A percentile compares a stretch with the other conserved stretches of the same genome.
phyloP scores from a whole-genome alignment of 2,113 vertebrate species.

The Pontoporia blainvillei region DNA sequence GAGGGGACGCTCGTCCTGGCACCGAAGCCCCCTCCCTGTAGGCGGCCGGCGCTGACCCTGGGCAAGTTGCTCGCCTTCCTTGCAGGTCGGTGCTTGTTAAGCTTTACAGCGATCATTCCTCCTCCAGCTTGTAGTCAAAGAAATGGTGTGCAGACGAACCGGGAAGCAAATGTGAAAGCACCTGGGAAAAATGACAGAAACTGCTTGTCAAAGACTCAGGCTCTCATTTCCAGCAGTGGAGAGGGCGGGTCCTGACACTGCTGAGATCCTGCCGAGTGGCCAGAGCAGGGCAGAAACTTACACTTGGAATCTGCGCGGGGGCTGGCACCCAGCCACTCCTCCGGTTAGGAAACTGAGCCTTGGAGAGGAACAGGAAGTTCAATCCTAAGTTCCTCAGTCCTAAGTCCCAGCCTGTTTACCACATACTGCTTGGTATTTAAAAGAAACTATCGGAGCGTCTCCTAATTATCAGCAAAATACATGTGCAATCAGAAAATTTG shows the following conservation, averaged over 20 bases:
- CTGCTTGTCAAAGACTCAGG: background rate
- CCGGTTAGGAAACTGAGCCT: background rate
- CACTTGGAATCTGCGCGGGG: background rate
- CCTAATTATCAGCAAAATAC: background rate
- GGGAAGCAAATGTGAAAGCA: background rate
- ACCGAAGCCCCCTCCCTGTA: background rate
- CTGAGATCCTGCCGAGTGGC: background rate
- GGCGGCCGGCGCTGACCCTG: fast-evolving
- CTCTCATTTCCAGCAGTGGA: background rate
- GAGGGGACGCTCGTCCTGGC: too few species aligned
- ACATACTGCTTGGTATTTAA: background rate
- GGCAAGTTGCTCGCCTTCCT: too few species aligned
- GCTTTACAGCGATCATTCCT: fast-evolving
- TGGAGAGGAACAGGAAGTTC: background rate
- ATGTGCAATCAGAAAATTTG: background rate
- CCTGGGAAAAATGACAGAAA: background rate
- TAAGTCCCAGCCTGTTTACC: background rate
- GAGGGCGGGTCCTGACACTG: background rate
- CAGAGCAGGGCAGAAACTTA: background rate
- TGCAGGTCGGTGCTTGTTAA: background rate
- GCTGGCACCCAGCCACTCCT: background rate
- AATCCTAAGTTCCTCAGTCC: background rate
- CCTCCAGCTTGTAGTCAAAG: background rate
- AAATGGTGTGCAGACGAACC: background rate
- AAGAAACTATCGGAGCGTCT: background rate